phyloP scores from a whole-genome alignment of 2,888 invertebrate species.

The Leptarthrus brevirostris region DNA sequence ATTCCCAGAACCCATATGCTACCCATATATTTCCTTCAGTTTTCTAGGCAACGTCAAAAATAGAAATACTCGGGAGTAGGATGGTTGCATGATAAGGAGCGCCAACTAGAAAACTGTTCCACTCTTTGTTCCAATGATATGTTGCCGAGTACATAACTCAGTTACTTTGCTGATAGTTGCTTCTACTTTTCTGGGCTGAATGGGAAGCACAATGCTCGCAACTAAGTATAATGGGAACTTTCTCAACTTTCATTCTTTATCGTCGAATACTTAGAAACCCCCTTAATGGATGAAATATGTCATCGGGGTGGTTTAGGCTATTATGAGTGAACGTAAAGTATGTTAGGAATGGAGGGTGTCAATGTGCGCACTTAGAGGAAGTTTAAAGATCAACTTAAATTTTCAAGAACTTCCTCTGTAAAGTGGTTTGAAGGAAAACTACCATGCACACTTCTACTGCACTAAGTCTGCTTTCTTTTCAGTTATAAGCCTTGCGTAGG shows the following conservation, averaged over 20 bases:
- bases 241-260: background rate
- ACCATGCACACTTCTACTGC: no score
- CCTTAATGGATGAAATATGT: conserved; percentile 36
- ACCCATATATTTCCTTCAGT: background rate
- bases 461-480: no score
- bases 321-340: conserved; percentile 14
- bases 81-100: conserved; percentile 13
- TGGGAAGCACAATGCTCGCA: background rate
- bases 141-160: background rate
- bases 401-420: no score
- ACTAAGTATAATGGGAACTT: background rate
- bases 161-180: conserved; percentile 16
- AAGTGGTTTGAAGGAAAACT: no score
- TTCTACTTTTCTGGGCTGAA: background rate
- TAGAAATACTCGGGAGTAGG: conserved; percentile 10
- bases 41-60: conserved; percentile 4
- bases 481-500: no score
- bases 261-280: background rate
- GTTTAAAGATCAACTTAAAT: background rate
- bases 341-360: background rate
- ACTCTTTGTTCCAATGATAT: background rate
- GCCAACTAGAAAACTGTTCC: background rate
- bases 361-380: background rate
- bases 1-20: conserved; percentile 26
- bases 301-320: background rate